Conservation (phyloP, 2,888 invertebrate species). For the Scaptomyza reducta region DNA sequence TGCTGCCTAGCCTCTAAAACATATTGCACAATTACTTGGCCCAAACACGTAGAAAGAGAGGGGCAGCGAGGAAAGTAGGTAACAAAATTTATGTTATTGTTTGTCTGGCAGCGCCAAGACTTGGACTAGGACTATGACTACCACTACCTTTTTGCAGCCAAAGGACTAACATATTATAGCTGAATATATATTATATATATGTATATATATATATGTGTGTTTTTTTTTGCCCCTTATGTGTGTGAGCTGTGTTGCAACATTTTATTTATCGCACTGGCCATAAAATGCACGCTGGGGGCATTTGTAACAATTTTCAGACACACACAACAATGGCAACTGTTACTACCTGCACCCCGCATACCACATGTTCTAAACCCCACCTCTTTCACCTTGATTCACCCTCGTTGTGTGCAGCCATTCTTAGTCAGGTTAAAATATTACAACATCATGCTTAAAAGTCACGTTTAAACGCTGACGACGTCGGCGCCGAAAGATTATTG, state of each 20-base stretch:
- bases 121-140: constrained; percentile 40
- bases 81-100: constrained; percentile 77
- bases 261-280: constrained; percentile 79
- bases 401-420: constrained; percentile 45
- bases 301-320: constrained; percentile 78
- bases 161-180: constrained; percentile 59
- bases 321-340: constrained; percentile 66
- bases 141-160: constrained; percentile 50
- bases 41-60: constrained; percentile 30
- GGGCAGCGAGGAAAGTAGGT: constrained; percentile 46
- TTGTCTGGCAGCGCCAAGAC: constrained; percentile 63
- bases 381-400: background rate
- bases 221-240: constrained; percentile 18
- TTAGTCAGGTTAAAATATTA: constrained; percentile 80
- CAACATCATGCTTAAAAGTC: constrained; percentile 81
- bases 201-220: background rate
- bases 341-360: constrained; percentile 6
- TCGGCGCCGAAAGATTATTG: constrained; percentile 80
- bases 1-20: constrained; percentile 60
- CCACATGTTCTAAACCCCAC: background rate
- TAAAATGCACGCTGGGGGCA: constrained; percentile 80
- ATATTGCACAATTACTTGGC: constrained; percentile 76
- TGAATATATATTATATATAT: constrained; percentile 12
- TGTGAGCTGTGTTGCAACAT: constrained; percentile 69
- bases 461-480: constrained; percentile 80